Base-by-base conservation (phyloP, 2,113 vertebrate species). In the Balaeniceps rex region DNA sequence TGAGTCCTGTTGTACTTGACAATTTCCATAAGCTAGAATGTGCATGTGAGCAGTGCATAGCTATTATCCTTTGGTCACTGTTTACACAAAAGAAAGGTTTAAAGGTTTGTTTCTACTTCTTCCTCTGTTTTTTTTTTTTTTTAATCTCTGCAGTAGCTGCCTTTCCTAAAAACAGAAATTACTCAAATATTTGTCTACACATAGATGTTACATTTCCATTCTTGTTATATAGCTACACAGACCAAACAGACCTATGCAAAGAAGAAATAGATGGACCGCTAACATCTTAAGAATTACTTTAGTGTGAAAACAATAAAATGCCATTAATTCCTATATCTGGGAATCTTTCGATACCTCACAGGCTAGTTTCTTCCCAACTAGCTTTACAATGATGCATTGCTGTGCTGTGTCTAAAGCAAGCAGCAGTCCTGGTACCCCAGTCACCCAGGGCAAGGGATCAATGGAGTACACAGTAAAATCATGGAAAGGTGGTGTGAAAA, bases 401-500 rank as follows among this genome's bases (percentile, higher is more conserved):
- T 84, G 14, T 38, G 6, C 12, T 61, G 8, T 61, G 26, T 19
- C 4, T 40, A 31, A 64, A 78, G 24, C 49, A 52, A 70, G 1
- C 10, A 55, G 9, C 12, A 46, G 29, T 29, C 28, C 19, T 79
- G 38, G 17, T 58, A 54, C 8, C 2, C 10, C 8, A 36, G 36
- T 66, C 29, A 76, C 4, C 6, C 9, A 26, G 25, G 14, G 11
- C 10, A 54, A 55, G 21, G 22, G 12, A 68, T 28, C 23, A 47
- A 2, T 5, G 34, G 4, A 87, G 0, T 12, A 46, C 9, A 51
- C 3, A 2, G 8, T 54, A 15, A 85, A 79, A 29, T 75, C 6
- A 49, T 19, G 8, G 31, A 75, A 88, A 63, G 5, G 0, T 26
- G 8, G 8, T 11, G 8, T 4, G 7, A 2, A 2, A 4, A 19